These are phyloP conservation scores for Calcarius lapponicus DNA, from an alignment of 2,797 vertebrate genomes.

Conservation along the genomic window DNA sequence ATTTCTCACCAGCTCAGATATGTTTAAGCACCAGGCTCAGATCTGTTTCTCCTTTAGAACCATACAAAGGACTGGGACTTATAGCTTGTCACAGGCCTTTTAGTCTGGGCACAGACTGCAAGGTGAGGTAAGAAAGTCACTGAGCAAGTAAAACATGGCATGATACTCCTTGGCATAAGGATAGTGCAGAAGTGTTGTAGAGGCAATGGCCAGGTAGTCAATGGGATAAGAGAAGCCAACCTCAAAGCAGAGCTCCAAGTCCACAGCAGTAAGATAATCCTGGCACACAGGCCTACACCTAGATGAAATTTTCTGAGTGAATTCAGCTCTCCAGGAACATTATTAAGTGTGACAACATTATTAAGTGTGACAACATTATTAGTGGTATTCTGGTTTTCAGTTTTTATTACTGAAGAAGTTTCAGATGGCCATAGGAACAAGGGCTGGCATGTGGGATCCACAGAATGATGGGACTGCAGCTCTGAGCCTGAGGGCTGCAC, in stretches of 20 bases:
- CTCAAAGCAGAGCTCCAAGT: background rate
- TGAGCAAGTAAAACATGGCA: background rate
- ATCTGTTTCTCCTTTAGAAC: slow-evolving; percentile 1
- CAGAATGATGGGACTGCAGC: accelerated
- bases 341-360: slow-evolving; percentile 23
- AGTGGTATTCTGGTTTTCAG: background rate
- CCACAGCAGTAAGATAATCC: background rate
- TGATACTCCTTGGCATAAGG: background rate
- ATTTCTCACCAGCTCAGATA: background rate
- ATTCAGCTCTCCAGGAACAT: background rate
- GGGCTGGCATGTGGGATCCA: background rate
- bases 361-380: background rate
- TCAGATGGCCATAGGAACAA: background rate
- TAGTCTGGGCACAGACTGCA: slow-evolving; percentile 19
- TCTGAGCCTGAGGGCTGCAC: background rate
- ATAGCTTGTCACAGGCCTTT: slow-evolving; percentile 25
- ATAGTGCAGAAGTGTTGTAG: background rate
- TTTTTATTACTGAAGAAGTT: slow-evolving; percentile 9
- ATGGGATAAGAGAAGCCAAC: background rate
- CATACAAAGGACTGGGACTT: background rate
- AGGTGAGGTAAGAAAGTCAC: slow-evolving; percentile 45
- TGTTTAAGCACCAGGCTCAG: slow-evolving; percentile 14
- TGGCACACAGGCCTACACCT: background rate
- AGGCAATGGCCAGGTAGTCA: background rate
- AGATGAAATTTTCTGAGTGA: background rate